phyloP scores from a whole-genome alignment of 1,140 invertebrate genomes.

The Macrosteles quadrilineatus region DNA sequence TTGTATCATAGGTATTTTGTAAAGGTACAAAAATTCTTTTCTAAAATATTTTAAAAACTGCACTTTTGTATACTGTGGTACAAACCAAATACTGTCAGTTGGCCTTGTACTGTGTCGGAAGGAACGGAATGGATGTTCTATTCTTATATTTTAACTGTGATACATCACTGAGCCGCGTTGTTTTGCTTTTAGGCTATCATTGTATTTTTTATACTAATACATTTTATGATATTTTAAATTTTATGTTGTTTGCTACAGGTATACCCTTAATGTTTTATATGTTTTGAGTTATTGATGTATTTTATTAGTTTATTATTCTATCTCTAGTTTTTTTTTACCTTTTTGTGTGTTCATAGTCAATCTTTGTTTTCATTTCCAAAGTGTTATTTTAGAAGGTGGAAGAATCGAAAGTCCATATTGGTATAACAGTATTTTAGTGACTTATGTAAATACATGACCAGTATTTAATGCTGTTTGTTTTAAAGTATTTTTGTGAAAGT shows the following conservation, averaged over 20 bases:
- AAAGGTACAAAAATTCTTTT: background rate
- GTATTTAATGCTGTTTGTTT: constrained; percentile 30
- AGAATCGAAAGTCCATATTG: constrained; percentile 14
- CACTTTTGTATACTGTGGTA: constrained; percentile 2
- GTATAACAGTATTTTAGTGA: constrained; percentile 28
- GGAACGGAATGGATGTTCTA: constrained; percentile 16
- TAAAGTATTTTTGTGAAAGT: constrained; percentile 31
- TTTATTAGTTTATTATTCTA: constrained; percentile 21
- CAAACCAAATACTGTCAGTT: constrained; percentile 23
- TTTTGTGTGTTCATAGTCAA: constrained; percentile 30
- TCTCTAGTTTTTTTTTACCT: constrained; percentile 6
- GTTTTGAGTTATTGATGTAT: constrained; percentile 24
- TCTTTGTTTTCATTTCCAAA: constrained; percentile 23
- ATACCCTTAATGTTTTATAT: constrained; percentile 22
- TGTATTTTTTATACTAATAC: constrained; percentile 16
- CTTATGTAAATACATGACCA: constrained; percentile 29
- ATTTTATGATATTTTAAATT: background rate
- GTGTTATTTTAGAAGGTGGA: constrained; percentile 3
- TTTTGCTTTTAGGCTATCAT: constrained; percentile 14
- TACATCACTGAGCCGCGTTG: constrained; percentile 24
- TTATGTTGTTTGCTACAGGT: constrained; percentile 24
- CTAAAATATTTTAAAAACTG: constrained; percentile 5
- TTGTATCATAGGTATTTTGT: background rate
- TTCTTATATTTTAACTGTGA: constrained; percentile 32
- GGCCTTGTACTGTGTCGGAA: background rate